Percentiles rank a stretch among this genome's conserved stretches.
phyloP scores from a whole-genome alignment of 1,140 invertebrate species.

The Zaprionus davidi region DNA sequence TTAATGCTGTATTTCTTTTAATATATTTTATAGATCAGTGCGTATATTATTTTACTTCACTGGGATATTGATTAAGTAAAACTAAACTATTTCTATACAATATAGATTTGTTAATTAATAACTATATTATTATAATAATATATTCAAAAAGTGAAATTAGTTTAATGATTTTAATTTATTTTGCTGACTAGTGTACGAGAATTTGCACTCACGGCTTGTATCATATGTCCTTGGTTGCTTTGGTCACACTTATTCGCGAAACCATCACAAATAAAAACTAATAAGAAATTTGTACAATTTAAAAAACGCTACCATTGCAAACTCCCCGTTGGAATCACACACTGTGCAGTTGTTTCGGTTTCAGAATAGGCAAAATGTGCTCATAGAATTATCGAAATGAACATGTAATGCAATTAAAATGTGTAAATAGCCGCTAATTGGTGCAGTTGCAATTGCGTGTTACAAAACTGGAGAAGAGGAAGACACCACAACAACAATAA shows the following conservation, averaged over 20 bases:
- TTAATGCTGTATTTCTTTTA: too few species aligned
- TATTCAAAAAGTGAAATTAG: neutral
- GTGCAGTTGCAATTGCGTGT: conserved; percentile 46
- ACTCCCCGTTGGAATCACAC: conserved; percentile 3
- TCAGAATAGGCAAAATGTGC: conserved; percentile 15
- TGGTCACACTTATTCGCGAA: conserved; percentile 54
- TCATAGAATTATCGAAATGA: conserved; percentile 10
- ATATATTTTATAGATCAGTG: too few species aligned
- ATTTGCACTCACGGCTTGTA: conserved; percentile 6
- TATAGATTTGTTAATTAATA: too few species aligned
- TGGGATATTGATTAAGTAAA: too few species aligned
- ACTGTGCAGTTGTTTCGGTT: neutral
- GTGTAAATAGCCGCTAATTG: conserved; percentile 35
- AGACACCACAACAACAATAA: conserved; percentile 32
- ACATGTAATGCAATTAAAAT: conserved; percentile 28
- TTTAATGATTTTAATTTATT: neutral
- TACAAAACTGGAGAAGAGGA: conserved; percentile 39
- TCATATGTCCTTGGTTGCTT: neutral
- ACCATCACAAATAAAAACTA: conserved; percentile 68
- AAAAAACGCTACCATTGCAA: neutral
- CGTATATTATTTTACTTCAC: too few species aligned
- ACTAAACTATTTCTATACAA: too few species aligned
- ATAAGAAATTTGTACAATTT: conserved; percentile 44
- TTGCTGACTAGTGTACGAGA: conserved; percentile 16
- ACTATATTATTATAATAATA: neutral